A percentile compares a stretch with the other conserved stretches of the same genome.
Evolutionary conservation across 2,113 vertebrate species (phyloP).

Genomic region (Falcunculus frontatus): DNA sequence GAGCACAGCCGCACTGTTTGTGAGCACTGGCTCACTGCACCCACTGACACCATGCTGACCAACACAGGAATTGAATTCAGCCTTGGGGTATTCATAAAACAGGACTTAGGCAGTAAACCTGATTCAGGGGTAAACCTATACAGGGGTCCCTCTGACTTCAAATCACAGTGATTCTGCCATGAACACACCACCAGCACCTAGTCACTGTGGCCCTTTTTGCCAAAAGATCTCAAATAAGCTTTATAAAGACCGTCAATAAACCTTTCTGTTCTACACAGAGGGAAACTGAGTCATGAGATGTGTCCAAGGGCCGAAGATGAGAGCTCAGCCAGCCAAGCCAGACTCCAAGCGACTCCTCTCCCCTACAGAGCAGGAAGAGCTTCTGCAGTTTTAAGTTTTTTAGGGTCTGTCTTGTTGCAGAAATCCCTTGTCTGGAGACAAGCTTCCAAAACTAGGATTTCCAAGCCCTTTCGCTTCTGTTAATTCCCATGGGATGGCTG

Average conservation of each 20-base stretch:
- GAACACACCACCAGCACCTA: not conserved
- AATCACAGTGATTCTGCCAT: not conserved
- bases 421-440: not conserved
- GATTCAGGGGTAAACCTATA: not conserved
- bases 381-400: not conserved
- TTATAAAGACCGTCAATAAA: not conserved
- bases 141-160: not conserved
- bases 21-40: not conserved
- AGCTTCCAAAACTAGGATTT: not conserved
- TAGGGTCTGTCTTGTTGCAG: not conserved
- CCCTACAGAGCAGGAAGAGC: not conserved
- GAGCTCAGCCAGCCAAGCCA: not conserved
- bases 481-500: not conserved
- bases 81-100: not conserved
- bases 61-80: accelerated
- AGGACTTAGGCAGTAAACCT: not conserved
- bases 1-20: accelerated
- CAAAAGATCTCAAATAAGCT: not conserved
- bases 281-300: not conserved
- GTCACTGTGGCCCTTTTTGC: not conserved
- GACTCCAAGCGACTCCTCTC: not conserved
- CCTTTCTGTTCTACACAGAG: not conserved
- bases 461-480: not conserved
- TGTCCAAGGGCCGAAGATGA: not conserved
- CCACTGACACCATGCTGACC: accelerated